Evolutionary conservation across 1,140 invertebrate species (phyloP).

Genomic region (Eurosta solidaginis): DNA sequence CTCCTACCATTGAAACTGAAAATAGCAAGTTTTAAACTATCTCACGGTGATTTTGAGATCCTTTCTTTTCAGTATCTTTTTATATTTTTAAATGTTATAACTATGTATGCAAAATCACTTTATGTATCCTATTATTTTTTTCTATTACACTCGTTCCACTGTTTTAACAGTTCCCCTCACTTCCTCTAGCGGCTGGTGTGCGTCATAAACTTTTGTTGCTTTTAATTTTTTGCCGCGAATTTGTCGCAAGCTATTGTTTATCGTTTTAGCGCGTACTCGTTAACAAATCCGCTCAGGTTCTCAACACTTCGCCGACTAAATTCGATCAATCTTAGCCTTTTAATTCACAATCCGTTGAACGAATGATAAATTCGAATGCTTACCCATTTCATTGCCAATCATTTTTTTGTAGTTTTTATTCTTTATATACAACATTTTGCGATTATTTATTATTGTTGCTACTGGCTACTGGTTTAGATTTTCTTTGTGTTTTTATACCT

Average conservation of each 20-base stretch:
- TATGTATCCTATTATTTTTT: not conserved
- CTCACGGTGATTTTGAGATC: no score
- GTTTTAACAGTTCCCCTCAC: no score
- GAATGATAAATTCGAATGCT: not conserved
- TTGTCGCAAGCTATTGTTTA: not conserved
- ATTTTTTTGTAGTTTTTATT: not conserved
- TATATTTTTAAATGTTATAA: not conserved
- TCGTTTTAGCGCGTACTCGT: not conserved
- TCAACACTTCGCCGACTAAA: conserved; percentile 15
- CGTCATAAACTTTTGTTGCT: not conserved
- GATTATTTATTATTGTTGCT: not conserved
- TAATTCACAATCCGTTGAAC: not conserved
- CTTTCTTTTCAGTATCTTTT: no score
- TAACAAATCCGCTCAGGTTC: conserved; percentile 2
- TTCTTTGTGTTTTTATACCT: not conserved
- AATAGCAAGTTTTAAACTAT: no score
- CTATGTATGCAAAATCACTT: not conserved
- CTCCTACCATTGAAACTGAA: no score
- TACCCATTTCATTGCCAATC: not conserved
- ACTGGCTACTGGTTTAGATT: no score
- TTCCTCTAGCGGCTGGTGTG: not conserved
- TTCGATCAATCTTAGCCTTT: conserved; percentile 2
- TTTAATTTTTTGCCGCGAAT: not conserved
- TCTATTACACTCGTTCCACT: not conserved
- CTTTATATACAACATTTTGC: not conserved